These are phyloP conservation scores for Eretmochelys imbricata DNA, from an alignment of 2,113 vertebrate genomes.

Conservation along the genomic window DNA sequence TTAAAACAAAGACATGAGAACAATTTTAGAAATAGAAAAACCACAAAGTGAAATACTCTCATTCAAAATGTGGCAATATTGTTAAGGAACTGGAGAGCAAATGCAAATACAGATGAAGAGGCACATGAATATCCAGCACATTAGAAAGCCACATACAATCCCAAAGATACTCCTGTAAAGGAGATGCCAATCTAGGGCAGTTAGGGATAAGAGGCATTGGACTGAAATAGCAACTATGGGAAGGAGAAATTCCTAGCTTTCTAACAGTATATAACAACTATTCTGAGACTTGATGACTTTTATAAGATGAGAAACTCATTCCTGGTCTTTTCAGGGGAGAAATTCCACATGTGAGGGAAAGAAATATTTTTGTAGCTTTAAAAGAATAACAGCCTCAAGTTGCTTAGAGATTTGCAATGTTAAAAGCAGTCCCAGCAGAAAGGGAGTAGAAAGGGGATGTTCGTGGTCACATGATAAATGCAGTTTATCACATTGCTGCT, in stretches of 20 bases:
- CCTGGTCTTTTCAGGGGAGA: background rate
- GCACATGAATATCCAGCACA: background rate
- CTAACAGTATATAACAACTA: background rate
- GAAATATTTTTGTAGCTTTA: background rate
- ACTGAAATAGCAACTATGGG: background rate
- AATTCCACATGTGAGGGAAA: background rate
- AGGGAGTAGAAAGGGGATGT: background rate
- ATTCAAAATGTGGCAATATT: background rate
- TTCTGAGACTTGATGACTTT: background rate
- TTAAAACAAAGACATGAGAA: conserved; percentile 60
- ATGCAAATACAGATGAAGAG: background rate
- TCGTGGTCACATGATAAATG: background rate
- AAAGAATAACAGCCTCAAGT: background rate
- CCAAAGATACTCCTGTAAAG: background rate
- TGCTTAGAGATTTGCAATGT: background rate
- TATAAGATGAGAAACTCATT: background rate
- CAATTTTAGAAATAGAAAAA: conserved; percentile 35
- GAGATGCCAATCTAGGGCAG: background rate
- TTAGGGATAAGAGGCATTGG: background rate
- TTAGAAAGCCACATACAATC: background rate
- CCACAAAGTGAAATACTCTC: background rate
- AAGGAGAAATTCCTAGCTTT: background rate
- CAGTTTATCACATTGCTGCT: background rate
- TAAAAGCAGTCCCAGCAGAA: background rate
- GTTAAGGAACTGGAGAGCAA: background rate